Evolutionary conservation across 1,140 invertebrate genomes (phyloP).

Genomic region (Ridgeia piscesae): DNA sequence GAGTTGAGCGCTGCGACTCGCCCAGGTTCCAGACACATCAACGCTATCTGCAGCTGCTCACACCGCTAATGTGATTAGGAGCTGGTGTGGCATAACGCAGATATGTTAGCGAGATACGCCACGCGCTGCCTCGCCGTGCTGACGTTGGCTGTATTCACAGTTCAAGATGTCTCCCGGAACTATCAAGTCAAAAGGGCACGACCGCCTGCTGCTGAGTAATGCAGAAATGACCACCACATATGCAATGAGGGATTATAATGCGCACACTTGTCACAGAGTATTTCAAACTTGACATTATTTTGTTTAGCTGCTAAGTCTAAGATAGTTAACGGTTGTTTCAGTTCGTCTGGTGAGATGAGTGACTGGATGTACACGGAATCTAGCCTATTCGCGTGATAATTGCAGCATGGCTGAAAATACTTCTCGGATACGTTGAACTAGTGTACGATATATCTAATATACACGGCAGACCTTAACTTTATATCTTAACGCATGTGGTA

Average conservation of each 20-base stretch:
- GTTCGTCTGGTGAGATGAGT: not conserved
- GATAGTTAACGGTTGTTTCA: not conserved
- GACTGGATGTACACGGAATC: not conserved
- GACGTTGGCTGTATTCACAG: not conserved
- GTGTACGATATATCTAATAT: too few relatives aligned
- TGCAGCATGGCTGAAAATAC: too few relatives aligned
- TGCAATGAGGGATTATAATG: not conserved
- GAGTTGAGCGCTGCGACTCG: not conserved
- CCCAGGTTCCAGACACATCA: not conserved
- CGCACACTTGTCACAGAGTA: not conserved
- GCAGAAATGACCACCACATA: not conserved
- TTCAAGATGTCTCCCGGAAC: not conserved
- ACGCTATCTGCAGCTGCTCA: not conserved
- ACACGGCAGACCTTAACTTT: too few relatives aligned
- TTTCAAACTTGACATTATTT: not conserved
- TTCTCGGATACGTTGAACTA: too few relatives aligned
- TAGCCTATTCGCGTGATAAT: too few relatives aligned
- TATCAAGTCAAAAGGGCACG: not conserved
- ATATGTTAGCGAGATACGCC: not conserved
- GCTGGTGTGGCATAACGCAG: not conserved
- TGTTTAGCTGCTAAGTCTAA: not conserved
- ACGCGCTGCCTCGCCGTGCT: not conserved
- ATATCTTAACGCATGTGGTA: too few relatives aligned
- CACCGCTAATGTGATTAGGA: not conserved
- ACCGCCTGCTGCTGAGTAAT: not conserved